These are phyloP conservation scores for Helogale parvula DNA, from an alignment of 2,113 vertebrate genomes.

Conservation along the genomic window DNA sequence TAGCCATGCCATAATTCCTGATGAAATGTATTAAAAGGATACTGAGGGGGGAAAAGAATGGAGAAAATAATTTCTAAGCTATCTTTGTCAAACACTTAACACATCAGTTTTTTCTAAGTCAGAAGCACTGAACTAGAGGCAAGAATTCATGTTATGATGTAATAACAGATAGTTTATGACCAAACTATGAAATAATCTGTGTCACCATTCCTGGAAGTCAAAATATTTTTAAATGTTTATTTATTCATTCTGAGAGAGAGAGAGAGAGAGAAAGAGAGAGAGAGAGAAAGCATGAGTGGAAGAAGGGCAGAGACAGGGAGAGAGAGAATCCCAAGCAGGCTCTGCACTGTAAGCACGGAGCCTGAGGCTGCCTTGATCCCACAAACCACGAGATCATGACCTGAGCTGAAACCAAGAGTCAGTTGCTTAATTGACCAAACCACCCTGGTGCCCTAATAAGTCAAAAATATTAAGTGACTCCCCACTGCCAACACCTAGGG, in stretches of 20 bases:
- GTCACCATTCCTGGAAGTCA: background rate
- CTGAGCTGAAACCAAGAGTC: no score
- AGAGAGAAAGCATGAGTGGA: no score
- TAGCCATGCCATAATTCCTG: background rate
- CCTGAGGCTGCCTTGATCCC: no score
- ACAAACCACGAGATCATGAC: no score
- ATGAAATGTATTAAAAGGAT: constrained; percentile 19
- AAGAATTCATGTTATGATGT: background rate
- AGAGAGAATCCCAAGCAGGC: no score
- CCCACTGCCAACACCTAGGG: background rate
- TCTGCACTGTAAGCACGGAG: no score
- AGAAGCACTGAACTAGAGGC: background rate
- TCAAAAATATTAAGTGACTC: background rate
- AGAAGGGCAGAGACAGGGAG: no score
- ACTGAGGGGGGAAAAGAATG: background rate
- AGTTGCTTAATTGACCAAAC: no score
- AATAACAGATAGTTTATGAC: background rate
- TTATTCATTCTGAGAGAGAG: no score
- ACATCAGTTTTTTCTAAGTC: background rate
- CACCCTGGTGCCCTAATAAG: background rate
- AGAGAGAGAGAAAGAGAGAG: no score
- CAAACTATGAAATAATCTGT: background rate
- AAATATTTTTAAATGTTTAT: no score
- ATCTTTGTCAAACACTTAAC: background rate
- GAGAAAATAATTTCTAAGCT: background rate